Evolutionary conservation across 1,140 invertebrate species (phyloP), one percentile per base, ranked within the genome.

Genomic region (Tetragnatha versicolor): DNA sequence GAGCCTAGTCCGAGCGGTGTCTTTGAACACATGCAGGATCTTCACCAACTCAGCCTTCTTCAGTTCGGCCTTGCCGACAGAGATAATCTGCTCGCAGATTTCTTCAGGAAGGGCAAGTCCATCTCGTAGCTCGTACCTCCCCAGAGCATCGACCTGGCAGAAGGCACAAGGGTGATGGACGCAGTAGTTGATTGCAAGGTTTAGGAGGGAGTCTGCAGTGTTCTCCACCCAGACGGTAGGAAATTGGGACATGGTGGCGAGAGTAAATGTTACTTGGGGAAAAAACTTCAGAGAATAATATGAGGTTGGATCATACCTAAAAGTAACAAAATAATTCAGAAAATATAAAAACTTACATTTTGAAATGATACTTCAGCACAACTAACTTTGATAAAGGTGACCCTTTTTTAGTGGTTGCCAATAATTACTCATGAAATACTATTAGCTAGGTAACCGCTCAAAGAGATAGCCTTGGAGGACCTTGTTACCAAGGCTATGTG

Each of bases 1-100:
- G 3, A 96, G 86, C 70, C 91, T 89, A 0, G 93, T 93, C 12
- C 87, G 86, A 0, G 85, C 83, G 9, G 87, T 86, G 84, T 94
- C 90, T 81, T 88, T 86, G 83, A 95, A 94, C 78, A 94, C 87
- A n/a, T n/a, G n/a, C n/a, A n/a, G n/a, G 79, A 51, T 51, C 39
- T 90, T 88, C 4, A 93, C 89, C 81, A 93, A 91, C 68, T 86
- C 87, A 5, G 20, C 45, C 2, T 39, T 33, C 53, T 35, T 22
- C 20, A 77, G 10, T 79, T 88, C 88, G 75, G 75, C 61, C 14
- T 33, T 47, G 33, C 58, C 73, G 14, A 79, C 45, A 0, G 69
- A 37, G 3, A 84, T 39, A 53, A 84, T 77, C 7, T 78, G 53
- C 35, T 93, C 91, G 83, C 91, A 92, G 79, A 92, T 90, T 85